Base-by-base conservation (phyloP, 2,113 vertebrate genomes). In the Lontra canadensis region DNA sequence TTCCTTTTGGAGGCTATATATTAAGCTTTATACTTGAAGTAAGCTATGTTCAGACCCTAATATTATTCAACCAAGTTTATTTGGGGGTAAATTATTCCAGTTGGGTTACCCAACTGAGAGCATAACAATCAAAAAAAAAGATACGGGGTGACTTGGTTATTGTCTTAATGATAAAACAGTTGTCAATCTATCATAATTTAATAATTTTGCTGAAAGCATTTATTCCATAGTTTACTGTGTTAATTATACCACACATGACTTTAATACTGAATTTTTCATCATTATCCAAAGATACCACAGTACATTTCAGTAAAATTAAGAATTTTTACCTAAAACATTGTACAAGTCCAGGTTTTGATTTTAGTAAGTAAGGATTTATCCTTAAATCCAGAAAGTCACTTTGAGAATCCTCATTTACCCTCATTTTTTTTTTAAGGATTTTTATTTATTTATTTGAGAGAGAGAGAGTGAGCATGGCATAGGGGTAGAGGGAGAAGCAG, bases 81-180 rank as follows among this genome's bases (percentile, higher is more conserved):
- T 84, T 78, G 25, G 31, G 42, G 39, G 21, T 49, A 94, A 92
- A 78, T 14, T 69, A 17, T 71, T 86, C 26, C 63, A 36, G 47
- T 11, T 80, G 26, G 36, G 71, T 79, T 92, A 94, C 47, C 73
- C 95, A 91, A 83, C 20, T 81, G 57, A 86, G 52, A 97, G 69
- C 6, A 4, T 84, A 96, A 79, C 47, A 95, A 90, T 52, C 29
- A 1, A 47, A 74, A 82, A 79, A 79, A 73, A 69, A 65, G 29
- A 9, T 69, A 86, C 79, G n/a, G 21, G 26, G n/a, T 86, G 36
- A 85, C 36, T 39, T 84, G 49, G 61, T 88, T 88, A 88, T 29
- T 78, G 49, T 74, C n/a, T 89, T 95, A 82, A 87, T 65, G 67
- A 61, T 57, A 94, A 87, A 97, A 79, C 10, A 73, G 59, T 9